Conservation (phyloP, 2,888 invertebrate genomes). For the Apoda limacodes region DNA sequence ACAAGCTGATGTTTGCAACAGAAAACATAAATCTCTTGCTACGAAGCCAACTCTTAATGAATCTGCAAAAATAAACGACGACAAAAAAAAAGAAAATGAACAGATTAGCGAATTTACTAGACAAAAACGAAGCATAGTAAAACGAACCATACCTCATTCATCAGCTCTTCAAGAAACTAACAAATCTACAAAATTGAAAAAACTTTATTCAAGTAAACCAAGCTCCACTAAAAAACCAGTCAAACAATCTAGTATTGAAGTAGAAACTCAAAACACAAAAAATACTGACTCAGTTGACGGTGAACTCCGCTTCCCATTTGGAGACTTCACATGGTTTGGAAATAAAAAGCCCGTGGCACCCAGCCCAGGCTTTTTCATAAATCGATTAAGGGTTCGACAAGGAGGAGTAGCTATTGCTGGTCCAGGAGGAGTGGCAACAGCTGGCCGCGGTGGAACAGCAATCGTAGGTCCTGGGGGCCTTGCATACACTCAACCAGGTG, state of each 20-base stretch:
- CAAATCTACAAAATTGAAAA: conserved; percentile 30
- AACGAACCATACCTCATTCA: conserved; percentile 34
- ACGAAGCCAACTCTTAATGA: conserved; percentile 10
- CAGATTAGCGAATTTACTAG: conserved; percentile 22
- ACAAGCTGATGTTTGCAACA: conserved; percentile 60
- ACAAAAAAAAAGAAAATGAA: conserved; percentile 2
- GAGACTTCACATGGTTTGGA: conserved; percentile 35
- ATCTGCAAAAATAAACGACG: conserved; percentile 14
- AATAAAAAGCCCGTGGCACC: conserved; percentile 42
- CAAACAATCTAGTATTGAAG: conserved; percentile 28
- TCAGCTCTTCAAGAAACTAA: conserved; percentile 29
- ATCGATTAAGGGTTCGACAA: conserved; percentile 75
- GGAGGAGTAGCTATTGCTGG: conserved; percentile 86
- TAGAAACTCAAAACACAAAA: conserved; percentile 29
- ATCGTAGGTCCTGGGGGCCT: conserved; percentile 84
- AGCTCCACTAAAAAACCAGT: conserved; percentile 24
- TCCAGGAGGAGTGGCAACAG: conserved; percentile 85
- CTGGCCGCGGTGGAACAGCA: conserved; percentile 82
- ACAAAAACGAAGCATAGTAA: conserved; percentile 40
- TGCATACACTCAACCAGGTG: conserved; percentile 80
- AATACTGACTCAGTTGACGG: conserved; percentile 29
- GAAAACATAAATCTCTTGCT: conserved; percentile 37
- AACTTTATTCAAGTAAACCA: conserved; percentile 30
- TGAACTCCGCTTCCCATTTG: conserved; percentile 35
- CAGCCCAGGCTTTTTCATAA: conserved; percentile 76